Base-by-base conservation (phyloP, 2,797 vertebrate genomes). In the Crenichthys baileyi region DNA sequence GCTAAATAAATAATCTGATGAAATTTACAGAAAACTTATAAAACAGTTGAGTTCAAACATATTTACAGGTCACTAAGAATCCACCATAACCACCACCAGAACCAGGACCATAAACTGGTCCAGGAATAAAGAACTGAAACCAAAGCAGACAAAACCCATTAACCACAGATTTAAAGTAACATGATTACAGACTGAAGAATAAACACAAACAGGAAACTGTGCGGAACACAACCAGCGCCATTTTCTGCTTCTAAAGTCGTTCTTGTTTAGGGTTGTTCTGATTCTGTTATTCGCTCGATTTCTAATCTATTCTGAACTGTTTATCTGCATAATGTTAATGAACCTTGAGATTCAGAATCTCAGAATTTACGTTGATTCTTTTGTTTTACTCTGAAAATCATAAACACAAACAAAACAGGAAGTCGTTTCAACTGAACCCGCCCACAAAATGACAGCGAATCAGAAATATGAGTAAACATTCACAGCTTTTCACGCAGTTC, bases 1-100 rank as follows among this genome's bases (percentile, higher is more conserved):
- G 72, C 94, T 91, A 94, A 95, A 95, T 95, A 95, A 95, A 95
- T 95, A 95, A 82, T 90, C 83, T 83, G 85, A 92, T 85, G 84
- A 91, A 90, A 94, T 94, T 92, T 94, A 94, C 89, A 94, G 85
- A 90, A 92, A 83, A 93, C 93, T 93, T 91, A 93, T 89, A 92
- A 92, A 92, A 90, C 83, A 79, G 84, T 81, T 68, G 75, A 85
- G 91, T 87, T 89, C 89, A 93, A 94, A 92, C 90, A 82, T 92
- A 95, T 95, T 92, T 95, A 95, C 94, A 95, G 87, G 90, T 84
- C 89, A 86, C 77, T 82, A 79, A 77, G 79, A 53, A 44, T 79
- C 61, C 70, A 80, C 70, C 46, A 63, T 48, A 2, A 79, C 41
- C 58, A 53, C 53, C 3, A 80, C 48, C 46, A 24, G 50, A 65